Evolutionary conservation across 1,140 invertebrate species (phyloP).

Genomic region (Schmidtea mediterranea): DNA sequence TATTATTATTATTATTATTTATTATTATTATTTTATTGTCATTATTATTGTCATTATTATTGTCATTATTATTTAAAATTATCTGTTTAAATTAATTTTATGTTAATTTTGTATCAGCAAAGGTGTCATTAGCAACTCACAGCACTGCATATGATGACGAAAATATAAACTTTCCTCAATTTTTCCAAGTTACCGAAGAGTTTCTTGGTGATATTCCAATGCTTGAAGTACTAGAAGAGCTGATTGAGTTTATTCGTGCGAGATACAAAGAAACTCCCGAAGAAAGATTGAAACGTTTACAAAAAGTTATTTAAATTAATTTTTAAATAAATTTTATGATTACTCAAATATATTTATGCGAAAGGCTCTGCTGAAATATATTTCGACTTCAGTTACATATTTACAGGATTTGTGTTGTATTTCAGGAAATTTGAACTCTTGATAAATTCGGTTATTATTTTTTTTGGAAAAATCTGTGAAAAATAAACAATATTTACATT

Average conservation of each 20-base stretch:
- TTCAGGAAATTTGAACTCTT: no score
- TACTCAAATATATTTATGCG: background rate
- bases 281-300: constrained; percentile 19
- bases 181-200: constrained; percentile 8
- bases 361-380: background rate
- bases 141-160: constrained; percentile 20
- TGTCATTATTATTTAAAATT: no score
- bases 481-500: constrained; percentile 2
- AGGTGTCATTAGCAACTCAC: no score
- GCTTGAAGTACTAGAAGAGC: background rate
- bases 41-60: no score
- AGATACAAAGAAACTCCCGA: constrained; percentile 22
- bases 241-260: constrained; percentile 12
- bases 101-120: no score
- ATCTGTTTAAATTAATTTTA: no score
- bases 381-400: no score
- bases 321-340: background rate
- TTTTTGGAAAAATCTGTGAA: no score
- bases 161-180: constrained; percentile 20
- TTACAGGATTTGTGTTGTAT: no score
- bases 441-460: no score
- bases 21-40: no score
- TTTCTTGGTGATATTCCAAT: constrained; percentile 1
- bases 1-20: no score
- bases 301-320: constrained; percentile 18